phyloP scores from a whole-genome alignment of 2,797 vertebrate species.

The Carduelis carduelis region DNA sequence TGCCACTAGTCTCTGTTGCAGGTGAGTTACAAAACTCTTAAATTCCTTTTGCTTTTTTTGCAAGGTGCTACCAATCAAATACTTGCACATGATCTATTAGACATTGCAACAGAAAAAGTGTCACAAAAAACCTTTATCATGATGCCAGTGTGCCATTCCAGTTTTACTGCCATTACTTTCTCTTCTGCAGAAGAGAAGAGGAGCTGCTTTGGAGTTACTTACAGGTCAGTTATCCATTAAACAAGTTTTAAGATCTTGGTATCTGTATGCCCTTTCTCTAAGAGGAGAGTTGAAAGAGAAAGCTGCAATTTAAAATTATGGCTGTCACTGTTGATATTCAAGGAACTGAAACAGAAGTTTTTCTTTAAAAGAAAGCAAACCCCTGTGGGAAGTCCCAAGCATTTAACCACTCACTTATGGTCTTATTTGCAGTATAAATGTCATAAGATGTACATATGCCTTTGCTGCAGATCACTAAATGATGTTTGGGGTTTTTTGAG shows the following conservation, averaged over 20 bases:
- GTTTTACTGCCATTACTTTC: background rate
- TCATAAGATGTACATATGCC: conserved; percentile 11
- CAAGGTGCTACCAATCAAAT: background rate
- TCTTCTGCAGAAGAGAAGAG: background rate
- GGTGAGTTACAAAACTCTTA: background rate
- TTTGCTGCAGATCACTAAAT: conserved; percentile 39
- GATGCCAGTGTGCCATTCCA: background rate
- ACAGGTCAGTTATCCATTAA: background rate
- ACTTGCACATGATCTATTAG: background rate
- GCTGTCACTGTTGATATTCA: conserved; percentile 32
- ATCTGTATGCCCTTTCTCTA: background rate
- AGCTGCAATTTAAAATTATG: conserved; percentile 4
- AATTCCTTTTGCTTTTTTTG: background rate
- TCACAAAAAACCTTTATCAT: background rate
- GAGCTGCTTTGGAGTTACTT: background rate
- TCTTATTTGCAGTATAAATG: conserved; percentile 47
- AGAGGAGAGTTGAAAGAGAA: background rate
- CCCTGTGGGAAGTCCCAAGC: conserved; percentile 19
- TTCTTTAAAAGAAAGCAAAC: conserved; percentile 59
- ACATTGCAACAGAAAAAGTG: background rate
- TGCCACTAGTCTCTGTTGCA: background rate
- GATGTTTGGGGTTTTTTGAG: background rate
- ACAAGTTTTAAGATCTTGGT: background rate
- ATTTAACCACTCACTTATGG: conserved; percentile 51
- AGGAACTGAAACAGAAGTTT: background rate